phyloP scores from a whole-genome alignment of 2,113 vertebrate species.

The Colius striatus region DNA sequence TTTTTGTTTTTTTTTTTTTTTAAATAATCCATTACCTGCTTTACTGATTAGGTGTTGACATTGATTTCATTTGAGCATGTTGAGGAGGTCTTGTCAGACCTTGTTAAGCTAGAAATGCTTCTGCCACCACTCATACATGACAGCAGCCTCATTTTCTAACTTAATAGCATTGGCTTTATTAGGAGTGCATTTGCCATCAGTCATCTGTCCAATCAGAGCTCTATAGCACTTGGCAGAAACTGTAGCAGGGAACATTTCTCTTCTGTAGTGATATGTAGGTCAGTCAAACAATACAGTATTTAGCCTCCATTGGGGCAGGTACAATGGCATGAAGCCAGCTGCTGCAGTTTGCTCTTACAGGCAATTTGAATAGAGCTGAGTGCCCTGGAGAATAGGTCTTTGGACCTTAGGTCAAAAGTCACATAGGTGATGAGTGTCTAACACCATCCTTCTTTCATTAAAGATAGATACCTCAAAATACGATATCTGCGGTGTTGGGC shows the following conservation, averaged over 20 bases:
- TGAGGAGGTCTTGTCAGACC: constrained; percentile 61
- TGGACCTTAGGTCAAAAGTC: not conserved
- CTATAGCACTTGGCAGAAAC: constrained; percentile 50
- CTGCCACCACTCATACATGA: constrained; percentile 58
- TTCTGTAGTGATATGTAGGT: constrained; percentile 64
- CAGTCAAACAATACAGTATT: constrained; percentile 46
- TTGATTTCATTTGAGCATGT: constrained; percentile 45
- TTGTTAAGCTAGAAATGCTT: constrained; percentile 58
- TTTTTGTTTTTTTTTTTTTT: constrained; percentile 29
- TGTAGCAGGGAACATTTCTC: constrained; percentile 31
- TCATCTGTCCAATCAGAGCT: constrained; percentile 57
- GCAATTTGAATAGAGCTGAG: not conserved
- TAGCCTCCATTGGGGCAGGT: constrained; percentile 43
- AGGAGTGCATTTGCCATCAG: constrained; percentile 37
- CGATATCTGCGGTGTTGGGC: not conserved
- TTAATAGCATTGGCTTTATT: constrained; percentile 53
- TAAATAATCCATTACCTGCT: constrained; percentile 63
- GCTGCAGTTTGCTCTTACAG: not conserved
- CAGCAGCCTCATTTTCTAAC: constrained; percentile 62
- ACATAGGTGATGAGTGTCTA: not conserved
- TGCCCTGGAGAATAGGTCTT: not conserved
- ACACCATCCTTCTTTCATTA: not conserved
- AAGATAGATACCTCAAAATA: not conserved
- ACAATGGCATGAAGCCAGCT: not conserved
- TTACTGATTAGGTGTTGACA: constrained; percentile 63